These are phyloP conservation scores for Stichodactyla mertensii DNA, from an alignment of 64 coral and sea anemone species.

Conservation along the genomic window DNA sequence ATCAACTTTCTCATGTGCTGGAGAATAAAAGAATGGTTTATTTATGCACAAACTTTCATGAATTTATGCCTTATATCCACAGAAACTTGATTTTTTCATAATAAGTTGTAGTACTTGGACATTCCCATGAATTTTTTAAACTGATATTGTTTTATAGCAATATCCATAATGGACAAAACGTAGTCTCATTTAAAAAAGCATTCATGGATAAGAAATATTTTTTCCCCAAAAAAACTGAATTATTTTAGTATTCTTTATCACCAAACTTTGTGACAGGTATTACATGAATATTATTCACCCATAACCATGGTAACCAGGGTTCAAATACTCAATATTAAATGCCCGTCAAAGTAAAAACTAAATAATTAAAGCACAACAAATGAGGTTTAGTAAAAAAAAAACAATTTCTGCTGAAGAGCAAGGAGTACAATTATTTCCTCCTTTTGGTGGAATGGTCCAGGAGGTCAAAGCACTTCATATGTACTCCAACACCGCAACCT, in stretches of 20 bases:
- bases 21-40: too few relatives aligned
- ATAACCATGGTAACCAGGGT: not conserved
- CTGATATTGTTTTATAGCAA: too few relatives aligned
- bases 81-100: too few relatives aligned
- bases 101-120: too few relatives aligned
- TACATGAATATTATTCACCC: not conserved
- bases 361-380: not conserved
- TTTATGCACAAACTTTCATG: too few relatives aligned
- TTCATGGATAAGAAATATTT: not conserved
- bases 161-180: too few relatives aligned
- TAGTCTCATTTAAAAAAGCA: not conserved
- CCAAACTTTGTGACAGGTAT: not conserved
- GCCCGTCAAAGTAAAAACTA: not conserved
- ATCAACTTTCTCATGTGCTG: too few relatives aligned
- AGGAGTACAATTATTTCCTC: constrained; percentile 12
- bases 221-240: not conserved
- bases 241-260: not conserved
- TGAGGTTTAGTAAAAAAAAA: not conserved
- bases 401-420: not conserved
- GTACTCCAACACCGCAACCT: constrained; percentile 45
- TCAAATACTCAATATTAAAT: not conserved
- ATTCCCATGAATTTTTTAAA: too few relatives aligned
- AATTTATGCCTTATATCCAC: too few relatives aligned
- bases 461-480: constrained; percentile 44
- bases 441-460: constrained; percentile 41